Evolutionary conservation across 1,140 invertebrate genomes (phyloP), one percentile per base, ranked within the genome.

Genomic region (Wiebesia pumilae): DNA sequence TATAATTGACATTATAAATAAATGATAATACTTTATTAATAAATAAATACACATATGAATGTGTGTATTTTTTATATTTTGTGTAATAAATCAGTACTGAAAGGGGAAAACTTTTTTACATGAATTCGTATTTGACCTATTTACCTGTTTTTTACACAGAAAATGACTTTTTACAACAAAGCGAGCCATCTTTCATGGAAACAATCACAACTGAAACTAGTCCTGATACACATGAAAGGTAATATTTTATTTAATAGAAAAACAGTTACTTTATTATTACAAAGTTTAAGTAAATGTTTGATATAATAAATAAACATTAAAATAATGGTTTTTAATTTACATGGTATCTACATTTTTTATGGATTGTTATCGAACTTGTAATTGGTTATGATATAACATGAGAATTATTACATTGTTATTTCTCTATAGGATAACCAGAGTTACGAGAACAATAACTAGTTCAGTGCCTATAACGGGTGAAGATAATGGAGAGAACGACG

Each of bases 111-210:
- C 83, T 87, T 58, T 73, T 89, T 67, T 81, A 9, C 0, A 62
- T 30, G 12, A 75, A 54, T 38, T 67, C 40, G 14, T 24, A 21
- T 89, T 88, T 89, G 40, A 89, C 27, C 0, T 75, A 88, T 91
- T 84, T 91, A 87, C 83, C 62, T 86, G 21, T 89, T 89, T 89
- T 89, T 92, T 91, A 87, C 87, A 81, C 91, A 94, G 94, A 94
- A 92, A 93, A 93, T 93, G 95, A 95, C 92, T 94, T 95, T 92
- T 94, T 95, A 91, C 95, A 95, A 92, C 94, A 95, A 91, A 95
- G 94, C 89, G 94, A 94, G 90, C 95, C 94, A 87, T 94, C 94
- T 87, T 95, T 92, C 89, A 93, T 93, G 90, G 94, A 95, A 90
- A 93, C 92, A 83, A 93, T 92, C 87, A 93, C 92, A 88, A 95